These are phyloP conservation scores for Molanna angustata DNA, from an alignment of 2,888 invertebrate genomes.

Conservation along the genomic window DNA sequence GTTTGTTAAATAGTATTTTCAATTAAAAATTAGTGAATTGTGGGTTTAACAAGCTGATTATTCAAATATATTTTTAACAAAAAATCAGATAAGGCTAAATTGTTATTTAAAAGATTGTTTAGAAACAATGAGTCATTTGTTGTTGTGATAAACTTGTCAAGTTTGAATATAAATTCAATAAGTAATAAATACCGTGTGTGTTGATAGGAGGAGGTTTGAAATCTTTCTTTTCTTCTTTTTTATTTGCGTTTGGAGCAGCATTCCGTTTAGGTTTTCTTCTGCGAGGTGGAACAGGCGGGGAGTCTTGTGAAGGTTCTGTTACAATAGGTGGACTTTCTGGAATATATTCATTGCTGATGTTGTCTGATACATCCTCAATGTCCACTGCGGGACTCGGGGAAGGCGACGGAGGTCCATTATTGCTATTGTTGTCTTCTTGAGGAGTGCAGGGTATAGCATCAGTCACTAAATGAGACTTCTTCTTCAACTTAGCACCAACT, in stretches of 20 bases:
- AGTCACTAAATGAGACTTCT: constrained; percentile 29
- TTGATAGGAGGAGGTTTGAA: constrained; percentile 19
- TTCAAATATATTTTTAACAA: too few relatives aligned
- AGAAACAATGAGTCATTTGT: too few relatives aligned
- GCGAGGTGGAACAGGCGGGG: constrained; percentile 21
- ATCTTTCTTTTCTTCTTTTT: constrained; percentile 3
- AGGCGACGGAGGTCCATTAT: background rate
- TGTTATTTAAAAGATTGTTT: too few relatives aligned
- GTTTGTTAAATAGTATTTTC: too few relatives aligned
- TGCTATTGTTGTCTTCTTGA: constrained; percentile 20
- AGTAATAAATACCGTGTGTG: constrained; percentile 25
- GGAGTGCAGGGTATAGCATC: constrained; percentile 36
- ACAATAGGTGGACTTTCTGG: constrained; percentile 6
- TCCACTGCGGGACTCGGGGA: background rate
- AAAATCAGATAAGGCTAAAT: too few relatives aligned
- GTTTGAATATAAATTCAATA: too few relatives aligned
- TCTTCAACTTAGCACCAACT: constrained; percentile 9
- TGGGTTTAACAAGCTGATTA: too few relatives aligned
- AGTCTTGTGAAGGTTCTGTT: constrained; percentile 9
- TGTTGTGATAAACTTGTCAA: too few relatives aligned
- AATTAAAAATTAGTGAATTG: too few relatives aligned
- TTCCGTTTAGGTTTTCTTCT: constrained; percentile 22
- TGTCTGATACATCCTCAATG: constrained; percentile 17
- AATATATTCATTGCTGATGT: background rate
- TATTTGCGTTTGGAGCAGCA: background rate